Conservation (phyloP, 2,797 vertebrate genomes). For the Holocentrus rufus region DNA sequence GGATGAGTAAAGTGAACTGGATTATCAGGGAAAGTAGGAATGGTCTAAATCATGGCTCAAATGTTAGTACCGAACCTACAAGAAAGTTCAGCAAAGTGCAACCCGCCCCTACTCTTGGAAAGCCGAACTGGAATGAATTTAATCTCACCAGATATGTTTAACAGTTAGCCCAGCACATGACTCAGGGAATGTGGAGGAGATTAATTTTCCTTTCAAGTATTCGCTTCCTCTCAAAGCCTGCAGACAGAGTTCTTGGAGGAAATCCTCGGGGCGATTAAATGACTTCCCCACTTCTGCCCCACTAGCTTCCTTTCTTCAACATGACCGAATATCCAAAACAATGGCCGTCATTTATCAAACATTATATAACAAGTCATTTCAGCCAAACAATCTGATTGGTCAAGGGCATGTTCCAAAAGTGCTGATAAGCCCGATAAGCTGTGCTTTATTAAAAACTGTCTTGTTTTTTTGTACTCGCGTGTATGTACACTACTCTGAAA, state of each 20-base stretch:
- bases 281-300: conserved; percentile 33
- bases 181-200: background rate
- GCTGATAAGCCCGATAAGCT: conserved; percentile 11
- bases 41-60: too few species aligned
- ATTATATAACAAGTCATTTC: conserved; percentile 38
- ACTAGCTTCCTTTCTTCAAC: conserved; percentile 51
- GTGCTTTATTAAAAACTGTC: background rate
- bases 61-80: background rate
- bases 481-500: background rate
- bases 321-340: conserved; percentile 48
- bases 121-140: conserved; percentile 17
- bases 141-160: background rate
- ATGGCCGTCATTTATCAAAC: conserved; percentile 45
- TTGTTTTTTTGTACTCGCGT: background rate
- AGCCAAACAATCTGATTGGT: conserved; percentile 35
- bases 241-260: conserved; percentile 24
- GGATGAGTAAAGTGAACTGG: background rate
- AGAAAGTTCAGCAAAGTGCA: conserved; percentile 2
- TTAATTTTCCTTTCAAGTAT: conserved; percentile 9
- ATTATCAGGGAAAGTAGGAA: background rate
- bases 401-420: conserved; percentile 16
- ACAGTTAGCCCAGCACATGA: conserved; percentile 3
- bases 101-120: conserved; percentile 17
- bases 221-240: background rate
- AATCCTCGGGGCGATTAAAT: conserved; percentile 12